phyloP scores from a whole-genome alignment of 2,888 invertebrate genomes.

The Lasioglossum oenotherae region DNA sequence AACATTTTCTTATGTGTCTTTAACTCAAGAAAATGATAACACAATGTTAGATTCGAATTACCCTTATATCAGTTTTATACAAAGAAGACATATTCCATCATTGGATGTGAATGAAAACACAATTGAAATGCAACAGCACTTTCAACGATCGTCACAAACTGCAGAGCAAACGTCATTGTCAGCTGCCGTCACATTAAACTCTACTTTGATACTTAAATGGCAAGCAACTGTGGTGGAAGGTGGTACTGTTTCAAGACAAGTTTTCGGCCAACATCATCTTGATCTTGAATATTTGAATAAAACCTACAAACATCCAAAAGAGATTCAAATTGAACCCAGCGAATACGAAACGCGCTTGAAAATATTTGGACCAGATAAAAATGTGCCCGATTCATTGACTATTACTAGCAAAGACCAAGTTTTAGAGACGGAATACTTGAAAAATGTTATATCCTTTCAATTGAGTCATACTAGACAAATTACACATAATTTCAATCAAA shows the following conservation, averaged over 20 bases:
- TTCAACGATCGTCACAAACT: constrained; percentile 57
- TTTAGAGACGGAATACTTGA: constrained; percentile 74
- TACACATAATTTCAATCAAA: constrained; percentile 88
- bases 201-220: constrained; percentile 85
- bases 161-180: constrained; percentile 63
- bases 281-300: constrained; percentile 87
- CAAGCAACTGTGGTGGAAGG: constrained; percentile 86
- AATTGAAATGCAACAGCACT: constrained; percentile 66
- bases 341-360: constrained; percentile 79
- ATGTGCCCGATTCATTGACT: constrained; percentile 80
- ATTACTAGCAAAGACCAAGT: constrained; percentile 65
- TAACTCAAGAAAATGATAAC: constrained; percentile 72
- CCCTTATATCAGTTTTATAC: constrained; percentile 85
- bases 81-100: constrained; percentile 81
- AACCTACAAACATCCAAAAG: constrained; percentile 85
- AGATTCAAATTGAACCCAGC: constrained; percentile 78
- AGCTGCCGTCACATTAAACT: constrained; percentile 77
- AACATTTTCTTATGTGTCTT: constrained; percentile 82
- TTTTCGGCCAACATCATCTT: constrained; percentile 90
- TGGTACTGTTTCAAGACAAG: constrained; percentile 85
- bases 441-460: constrained; percentile 77
- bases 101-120: constrained; percentile 69
- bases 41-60: constrained; percentile 74
- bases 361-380: constrained; percentile 83
- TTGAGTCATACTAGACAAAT: constrained; percentile 76